phyloP scores from a whole-genome alignment of 2,888 invertebrate genomes.

The Pardosa pseudoannulata region DNA sequence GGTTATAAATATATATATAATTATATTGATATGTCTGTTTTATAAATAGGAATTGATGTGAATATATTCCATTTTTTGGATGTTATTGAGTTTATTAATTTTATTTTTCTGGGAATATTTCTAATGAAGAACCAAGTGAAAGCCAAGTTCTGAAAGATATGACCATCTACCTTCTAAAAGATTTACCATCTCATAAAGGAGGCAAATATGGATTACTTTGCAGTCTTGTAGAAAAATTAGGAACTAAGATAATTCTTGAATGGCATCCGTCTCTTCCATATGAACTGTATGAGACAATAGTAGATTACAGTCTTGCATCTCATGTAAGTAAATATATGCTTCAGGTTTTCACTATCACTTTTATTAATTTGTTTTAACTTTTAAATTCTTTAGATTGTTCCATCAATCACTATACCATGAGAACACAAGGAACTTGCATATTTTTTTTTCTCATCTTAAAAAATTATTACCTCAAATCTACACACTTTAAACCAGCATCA shows the following conservation, averaged over 20 bases:
- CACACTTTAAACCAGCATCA: too few species aligned
- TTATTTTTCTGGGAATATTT: too few species aligned
- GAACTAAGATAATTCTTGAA: slow-evolving; percentile 77
- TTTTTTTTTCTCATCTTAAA: too few species aligned
- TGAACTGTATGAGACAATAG: slow-evolving; percentile 77
- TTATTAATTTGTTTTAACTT: too few species aligned
- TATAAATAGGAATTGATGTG: too few species aligned
- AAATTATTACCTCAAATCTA: too few species aligned
- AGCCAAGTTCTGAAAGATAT: slow-evolving; percentile 75
- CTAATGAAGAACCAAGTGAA: slow-evolving; percentile 72
- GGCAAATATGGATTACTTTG: slow-evolving; percentile 77
- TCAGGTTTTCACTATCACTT: too few species aligned
- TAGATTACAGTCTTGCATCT: slow-evolving; percentile 78
- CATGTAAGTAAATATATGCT: slow-evolving; percentile 77
- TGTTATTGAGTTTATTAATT: background rate
- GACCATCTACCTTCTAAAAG: slow-evolving; percentile 74
- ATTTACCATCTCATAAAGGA: slow-evolving; percentile 76
- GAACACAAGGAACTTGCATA: too few species aligned
- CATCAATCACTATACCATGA: too few species aligned
- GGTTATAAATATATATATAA: too few species aligned
- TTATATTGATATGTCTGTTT: too few species aligned
- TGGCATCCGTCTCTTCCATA: slow-evolving; percentile 77
- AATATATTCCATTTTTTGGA: background rate
- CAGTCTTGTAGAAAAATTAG: slow-evolving; percentile 75
- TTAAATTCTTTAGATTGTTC: too few species aligned